Conservation (phyloP, 1,140 invertebrate genomes). For the Metopolophium dirhodum region DNA sequence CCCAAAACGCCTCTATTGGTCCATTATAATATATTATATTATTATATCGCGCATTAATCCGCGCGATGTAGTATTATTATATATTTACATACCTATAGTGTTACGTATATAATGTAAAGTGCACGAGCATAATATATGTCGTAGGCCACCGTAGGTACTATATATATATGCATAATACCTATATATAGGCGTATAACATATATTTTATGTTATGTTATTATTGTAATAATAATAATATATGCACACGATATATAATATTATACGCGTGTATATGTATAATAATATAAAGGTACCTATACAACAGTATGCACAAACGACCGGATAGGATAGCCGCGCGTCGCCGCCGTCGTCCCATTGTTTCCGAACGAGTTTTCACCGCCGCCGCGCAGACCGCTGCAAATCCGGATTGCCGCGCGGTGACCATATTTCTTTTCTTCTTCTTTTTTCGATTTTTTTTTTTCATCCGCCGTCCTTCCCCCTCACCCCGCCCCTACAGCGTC, state of each 20-base stretch:
- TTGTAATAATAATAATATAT: background rate
- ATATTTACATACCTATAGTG: background rate
- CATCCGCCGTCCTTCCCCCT: background rate
- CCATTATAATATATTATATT: background rate
- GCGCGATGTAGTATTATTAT: background rate
- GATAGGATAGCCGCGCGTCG: background rate
- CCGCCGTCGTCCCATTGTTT: constrained; percentile 47
- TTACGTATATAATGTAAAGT: background rate
- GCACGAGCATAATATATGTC: background rate
- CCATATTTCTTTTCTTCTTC: constrained; percentile 36
- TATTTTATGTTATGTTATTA: background rate
- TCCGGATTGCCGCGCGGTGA: constrained; percentile 43
- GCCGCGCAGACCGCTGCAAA: constrained; percentile 33
- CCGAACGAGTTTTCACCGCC: constrained; percentile 30
- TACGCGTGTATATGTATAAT: background rate
- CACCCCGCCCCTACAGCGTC: background rate
- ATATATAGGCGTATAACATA: background rate
- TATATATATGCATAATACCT: no score
- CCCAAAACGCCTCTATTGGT: background rate
- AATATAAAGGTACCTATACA: no score
- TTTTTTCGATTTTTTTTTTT: background rate
- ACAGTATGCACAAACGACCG: background rate
- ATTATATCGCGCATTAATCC: background rate
- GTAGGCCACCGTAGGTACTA: background rate
- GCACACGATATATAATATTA: background rate